A percentile compares a stretch with the other conserved stretches of the same genome.
phyloP scores from a whole-genome alignment of 2,113 vertebrate species.

The Gallinago undulata region DNA sequence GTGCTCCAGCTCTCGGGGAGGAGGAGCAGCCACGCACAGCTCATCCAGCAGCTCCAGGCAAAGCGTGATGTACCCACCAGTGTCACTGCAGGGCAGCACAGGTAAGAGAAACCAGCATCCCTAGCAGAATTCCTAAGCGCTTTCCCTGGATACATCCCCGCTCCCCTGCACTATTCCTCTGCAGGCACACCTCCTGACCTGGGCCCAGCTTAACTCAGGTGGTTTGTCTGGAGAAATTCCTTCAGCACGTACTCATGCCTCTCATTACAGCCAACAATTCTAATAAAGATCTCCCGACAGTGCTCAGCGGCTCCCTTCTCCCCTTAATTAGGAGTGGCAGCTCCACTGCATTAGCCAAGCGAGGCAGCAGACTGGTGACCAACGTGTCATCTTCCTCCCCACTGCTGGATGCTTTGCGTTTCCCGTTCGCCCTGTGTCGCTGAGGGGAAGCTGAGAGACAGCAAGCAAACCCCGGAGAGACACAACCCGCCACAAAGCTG shows the following conservation, averaged over 20 bases:
- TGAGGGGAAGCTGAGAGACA: not conserved
- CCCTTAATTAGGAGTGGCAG: not conserved
- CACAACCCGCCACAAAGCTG: not conserved
- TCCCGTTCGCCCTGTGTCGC: not conserved
- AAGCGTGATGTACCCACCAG: not conserved
- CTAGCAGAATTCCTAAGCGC: not conserved
- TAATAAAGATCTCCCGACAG: not conserved
- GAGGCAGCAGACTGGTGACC: not conserved
- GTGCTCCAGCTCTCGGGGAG: not conserved
- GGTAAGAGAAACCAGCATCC: fast-evolving
- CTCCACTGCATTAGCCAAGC: not conserved
- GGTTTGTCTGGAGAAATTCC: not conserved
- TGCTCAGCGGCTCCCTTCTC: not conserved
- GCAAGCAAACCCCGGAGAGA: not conserved
- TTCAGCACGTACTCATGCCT: not conserved
- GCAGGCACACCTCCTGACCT: not conserved
- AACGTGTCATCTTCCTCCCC: not conserved
- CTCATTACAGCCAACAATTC: not conserved
- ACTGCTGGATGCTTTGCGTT: not conserved
- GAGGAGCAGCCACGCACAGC: not conserved
- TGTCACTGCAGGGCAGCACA: not conserved
- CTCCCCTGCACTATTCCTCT: not conserved
- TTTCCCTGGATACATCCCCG: fast-evolving
- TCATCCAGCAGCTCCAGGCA: not conserved
- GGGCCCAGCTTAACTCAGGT: not conserved